Evolutionary conservation across 2,113 vertebrate genomes (phyloP).

Genomic region (Xiphophorus maculatus): DNA sequence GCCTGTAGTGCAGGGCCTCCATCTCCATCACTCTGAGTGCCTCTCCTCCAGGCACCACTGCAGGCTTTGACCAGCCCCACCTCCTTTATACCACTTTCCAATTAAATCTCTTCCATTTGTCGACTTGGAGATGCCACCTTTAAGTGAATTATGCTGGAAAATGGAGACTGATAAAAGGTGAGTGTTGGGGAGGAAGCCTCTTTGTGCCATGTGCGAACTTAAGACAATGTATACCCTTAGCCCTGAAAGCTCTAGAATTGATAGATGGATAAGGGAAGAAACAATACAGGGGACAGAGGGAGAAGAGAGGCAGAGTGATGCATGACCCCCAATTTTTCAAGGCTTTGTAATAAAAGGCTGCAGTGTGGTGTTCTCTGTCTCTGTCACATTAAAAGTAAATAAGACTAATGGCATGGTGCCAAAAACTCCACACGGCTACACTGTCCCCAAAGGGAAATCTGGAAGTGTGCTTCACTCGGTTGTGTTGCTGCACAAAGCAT

Average conservation of each 20-base stretch:
- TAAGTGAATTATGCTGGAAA: slow-evolving; percentile 61
- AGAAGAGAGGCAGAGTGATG: slow-evolving; percentile 63
- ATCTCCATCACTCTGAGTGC: slow-evolving; percentile 26
- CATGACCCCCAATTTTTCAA: slow-evolving; percentile 69
- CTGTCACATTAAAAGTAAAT: slow-evolving; percentile 77
- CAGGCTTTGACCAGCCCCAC: slow-evolving; percentile 56
- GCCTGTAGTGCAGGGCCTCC: slow-evolving; percentile 31
- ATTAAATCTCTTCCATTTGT: slow-evolving; percentile 69
- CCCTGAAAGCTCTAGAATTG: slow-evolving; percentile 52
- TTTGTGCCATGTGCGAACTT: slow-evolving; percentile 48
- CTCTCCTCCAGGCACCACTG: slow-evolving; percentile 33
- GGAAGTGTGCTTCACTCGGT: not conserved
- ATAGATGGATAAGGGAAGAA: slow-evolving; percentile 57
- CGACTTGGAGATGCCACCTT: slow-evolving; percentile 60
- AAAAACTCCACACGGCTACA: slow-evolving; percentile 51
- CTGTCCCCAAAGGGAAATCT: slow-evolving; percentile 45
- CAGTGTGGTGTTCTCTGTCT: slow-evolving; percentile 66
- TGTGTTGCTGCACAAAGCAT: slow-evolving; percentile 14
- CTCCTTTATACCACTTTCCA: slow-evolving; percentile 58
- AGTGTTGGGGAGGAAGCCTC: slow-evolving; percentile 26
- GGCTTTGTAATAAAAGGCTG: slow-evolving; percentile 75
- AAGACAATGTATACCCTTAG: slow-evolving; percentile 64
- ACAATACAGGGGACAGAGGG: slow-evolving; percentile 49
- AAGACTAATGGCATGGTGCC: slow-evolving; percentile 69
- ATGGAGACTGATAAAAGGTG: slow-evolving; percentile 58